Evolutionary conservation across 2,113 vertebrate species (phyloP).

Genomic region (Campylomormyrus tamandua): DNA sequence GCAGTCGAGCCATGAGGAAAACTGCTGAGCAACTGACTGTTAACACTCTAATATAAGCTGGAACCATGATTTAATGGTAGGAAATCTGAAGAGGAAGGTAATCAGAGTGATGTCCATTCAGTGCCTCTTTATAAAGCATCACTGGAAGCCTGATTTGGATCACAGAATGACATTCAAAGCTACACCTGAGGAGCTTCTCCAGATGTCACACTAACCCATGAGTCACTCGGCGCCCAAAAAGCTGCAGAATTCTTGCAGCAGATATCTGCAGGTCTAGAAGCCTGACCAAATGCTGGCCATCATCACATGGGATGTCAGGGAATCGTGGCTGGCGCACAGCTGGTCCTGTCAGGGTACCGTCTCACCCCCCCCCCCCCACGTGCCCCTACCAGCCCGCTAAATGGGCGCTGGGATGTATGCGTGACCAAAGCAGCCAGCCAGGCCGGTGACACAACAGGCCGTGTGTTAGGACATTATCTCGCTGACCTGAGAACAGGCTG

Average conservation of each 20-base stretch:
- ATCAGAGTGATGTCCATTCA: background rate
- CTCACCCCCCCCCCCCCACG: background rate
- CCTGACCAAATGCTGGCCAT: background rate
- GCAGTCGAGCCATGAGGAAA: background rate
- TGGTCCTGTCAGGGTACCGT: background rate
- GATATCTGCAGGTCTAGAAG: background rate
- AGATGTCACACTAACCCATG: background rate
- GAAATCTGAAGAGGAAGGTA: background rate
- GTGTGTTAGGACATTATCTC: background rate
- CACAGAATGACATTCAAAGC: background rate
- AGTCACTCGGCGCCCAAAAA: background rate
- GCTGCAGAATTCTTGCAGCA: background rate
- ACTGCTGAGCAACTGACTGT: background rate
- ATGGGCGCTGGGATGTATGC: background rate
- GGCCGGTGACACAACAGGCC: background rate
- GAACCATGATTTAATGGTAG: background rate
- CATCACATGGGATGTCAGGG: background rate
- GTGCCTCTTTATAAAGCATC: background rate
- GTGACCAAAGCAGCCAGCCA: background rate
- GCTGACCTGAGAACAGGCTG: background rate
- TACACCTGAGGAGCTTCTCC: background rate
- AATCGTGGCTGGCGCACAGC: background rate
- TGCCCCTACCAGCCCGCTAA: background rate
- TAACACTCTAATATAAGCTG: background rate
- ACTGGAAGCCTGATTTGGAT: background rate